These are phyloP conservation scores for Aphidius colemani DNA, from an alignment of 2,888 invertebrate species.

Conservation along the genomic window DNA sequence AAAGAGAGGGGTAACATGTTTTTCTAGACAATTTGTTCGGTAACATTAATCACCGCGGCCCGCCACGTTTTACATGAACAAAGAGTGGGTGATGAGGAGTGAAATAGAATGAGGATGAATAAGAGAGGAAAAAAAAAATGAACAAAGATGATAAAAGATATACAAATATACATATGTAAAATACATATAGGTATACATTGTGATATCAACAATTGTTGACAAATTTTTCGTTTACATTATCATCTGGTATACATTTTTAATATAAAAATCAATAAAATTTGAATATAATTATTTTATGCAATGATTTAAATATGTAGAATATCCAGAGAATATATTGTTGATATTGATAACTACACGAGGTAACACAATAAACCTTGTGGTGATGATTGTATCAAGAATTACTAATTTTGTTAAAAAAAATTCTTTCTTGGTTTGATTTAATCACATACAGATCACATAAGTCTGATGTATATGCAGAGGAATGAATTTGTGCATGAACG, in stretches of 20 bases:
- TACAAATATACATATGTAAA: no score
- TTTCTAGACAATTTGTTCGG: constrained; percentile 64
- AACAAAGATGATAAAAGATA: constrained; percentile 23
- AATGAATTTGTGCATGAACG: constrained; percentile 29
- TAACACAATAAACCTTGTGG: constrained; percentile 52
- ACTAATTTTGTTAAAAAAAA: constrained; percentile 50
- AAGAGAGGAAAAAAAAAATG: constrained; percentile 34
- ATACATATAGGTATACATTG: no score
- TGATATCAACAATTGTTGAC: no score
- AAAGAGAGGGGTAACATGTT: constrained; percentile 58
- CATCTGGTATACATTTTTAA: no score
- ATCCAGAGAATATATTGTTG: constrained; percentile 8
- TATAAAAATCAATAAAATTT: no score
- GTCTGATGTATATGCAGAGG: constrained; percentile 31
- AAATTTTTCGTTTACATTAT: no score
- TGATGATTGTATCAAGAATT: constrained; percentile 60
- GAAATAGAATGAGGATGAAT: constrained; percentile 29
- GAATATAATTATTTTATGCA: no score
- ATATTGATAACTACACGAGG: constrained; percentile 44
- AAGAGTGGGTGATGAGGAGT: constrained; percentile 20
- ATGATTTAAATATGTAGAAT: not conserved
- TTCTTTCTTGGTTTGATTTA: no score
- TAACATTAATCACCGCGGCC: constrained; percentile 61
- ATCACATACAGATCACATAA: constrained; percentile 20
- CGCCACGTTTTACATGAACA: constrained; percentile 33